phyloP scores from a whole-genome alignment of 2,113 vertebrate species.

The Nothoprocta pentlandii region DNA sequence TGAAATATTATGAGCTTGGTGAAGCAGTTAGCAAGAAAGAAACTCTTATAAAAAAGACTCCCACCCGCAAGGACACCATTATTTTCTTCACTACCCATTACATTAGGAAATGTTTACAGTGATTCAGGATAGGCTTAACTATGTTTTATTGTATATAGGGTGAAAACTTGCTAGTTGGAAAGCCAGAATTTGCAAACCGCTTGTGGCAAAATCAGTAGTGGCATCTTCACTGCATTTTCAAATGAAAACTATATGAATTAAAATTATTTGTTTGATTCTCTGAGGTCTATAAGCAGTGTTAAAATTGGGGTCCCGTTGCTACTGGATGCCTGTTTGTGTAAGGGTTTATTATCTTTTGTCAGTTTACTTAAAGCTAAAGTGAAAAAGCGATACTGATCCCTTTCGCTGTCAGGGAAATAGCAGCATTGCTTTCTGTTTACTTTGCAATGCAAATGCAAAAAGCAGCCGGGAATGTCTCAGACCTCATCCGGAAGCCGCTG shows the following conservation, averaged over 20 bases:
- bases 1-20: background rate
- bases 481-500: background rate
- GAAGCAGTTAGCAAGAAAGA: background rate
- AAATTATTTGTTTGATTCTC: background rate
- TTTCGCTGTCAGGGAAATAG: constrained; percentile 19
- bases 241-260: background rate
- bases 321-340: background rate
- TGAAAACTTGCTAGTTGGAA: background rate
- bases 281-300: background rate
- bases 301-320: background rate
- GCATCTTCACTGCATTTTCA: background rate
- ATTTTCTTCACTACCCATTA: background rate
- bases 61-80: background rate
- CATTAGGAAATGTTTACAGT: background rate
- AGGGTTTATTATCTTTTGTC: background rate
- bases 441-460: background rate
- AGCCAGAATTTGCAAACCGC: background rate
- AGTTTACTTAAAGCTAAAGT: constrained; percentile 21
- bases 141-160: background rate
- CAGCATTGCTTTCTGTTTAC: constrained; percentile 26
- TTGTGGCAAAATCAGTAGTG: background rate
- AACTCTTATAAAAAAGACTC: background rate
- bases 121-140: background rate
- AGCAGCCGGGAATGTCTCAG: background rate
- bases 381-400: background rate